A percentile compares a stretch with the other conserved stretches of the same genome.
phyloP scores from a whole-genome alignment of 2,113 vertebrate genomes.

The Cyanocitta stelleri region DNA sequence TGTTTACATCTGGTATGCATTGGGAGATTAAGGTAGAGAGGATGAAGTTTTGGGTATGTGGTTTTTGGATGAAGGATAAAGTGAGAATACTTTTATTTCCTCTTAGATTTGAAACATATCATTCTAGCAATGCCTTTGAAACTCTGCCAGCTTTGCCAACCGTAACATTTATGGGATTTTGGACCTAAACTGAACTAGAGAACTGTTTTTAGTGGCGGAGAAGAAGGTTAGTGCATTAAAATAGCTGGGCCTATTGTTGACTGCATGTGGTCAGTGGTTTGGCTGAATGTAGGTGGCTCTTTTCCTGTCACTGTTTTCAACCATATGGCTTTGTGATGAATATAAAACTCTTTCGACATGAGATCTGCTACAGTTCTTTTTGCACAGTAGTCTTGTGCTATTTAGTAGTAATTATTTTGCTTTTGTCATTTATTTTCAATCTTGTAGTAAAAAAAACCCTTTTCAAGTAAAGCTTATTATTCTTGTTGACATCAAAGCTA shows the following conservation, averaged over 20 bases:
- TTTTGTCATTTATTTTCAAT: slow-evolving; percentile 8
- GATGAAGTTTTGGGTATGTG: slow-evolving; percentile 46
- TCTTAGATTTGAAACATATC: slow-evolving; percentile 61
- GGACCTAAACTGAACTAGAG: slow-evolving; percentile 58
- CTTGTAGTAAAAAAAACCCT: background rate
- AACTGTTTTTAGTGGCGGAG: slow-evolving; percentile 66
- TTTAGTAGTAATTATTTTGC: slow-evolving; percentile 9
- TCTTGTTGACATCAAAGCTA: slow-evolving; percentile 24
- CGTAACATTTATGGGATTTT: slow-evolving; percentile 52
- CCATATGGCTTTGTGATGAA: slow-evolving; percentile 59
- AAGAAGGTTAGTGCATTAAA: slow-evolving; percentile 71
- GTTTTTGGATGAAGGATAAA: slow-evolving; percentile 60
- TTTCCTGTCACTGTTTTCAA: slow-evolving; percentile 65
- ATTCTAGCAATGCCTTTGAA: slow-evolving; percentile 62
- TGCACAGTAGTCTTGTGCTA: background rate
- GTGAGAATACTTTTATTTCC: slow-evolving; percentile 58
- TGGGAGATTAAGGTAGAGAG: slow-evolving; percentile 54
- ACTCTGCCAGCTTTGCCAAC: slow-evolving; percentile 57
- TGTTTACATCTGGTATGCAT: slow-evolving; percentile 53
- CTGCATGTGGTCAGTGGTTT: slow-evolving; percentile 69
- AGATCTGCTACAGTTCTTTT: slow-evolving; percentile 28
- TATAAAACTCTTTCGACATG: slow-evolving; percentile 28
- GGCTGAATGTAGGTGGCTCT: slow-evolving; percentile 64
- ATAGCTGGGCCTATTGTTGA: slow-evolving; percentile 67
- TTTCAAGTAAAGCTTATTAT: background rate